A percentile compares a stretch with the other conserved stretches of the same genome.
phyloP scores from a whole-genome alignment of 2,113 vertebrate genomes.

The Brachyhypopomus gauderio region DNA sequence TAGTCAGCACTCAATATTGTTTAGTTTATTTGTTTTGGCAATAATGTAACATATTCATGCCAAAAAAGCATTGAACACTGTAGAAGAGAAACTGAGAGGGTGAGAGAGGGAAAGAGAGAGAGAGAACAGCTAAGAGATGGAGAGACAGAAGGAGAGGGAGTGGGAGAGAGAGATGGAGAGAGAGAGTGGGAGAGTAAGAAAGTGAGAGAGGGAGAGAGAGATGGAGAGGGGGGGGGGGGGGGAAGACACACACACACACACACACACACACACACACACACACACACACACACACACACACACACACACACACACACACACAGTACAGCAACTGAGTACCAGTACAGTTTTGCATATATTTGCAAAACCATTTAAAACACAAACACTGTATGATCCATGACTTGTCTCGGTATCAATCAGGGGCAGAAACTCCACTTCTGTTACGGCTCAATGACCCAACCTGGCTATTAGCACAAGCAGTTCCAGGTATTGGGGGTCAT shows the following conservation, averaged over 20 bases:
- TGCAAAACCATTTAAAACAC: neutral
- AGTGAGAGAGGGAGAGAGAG: too few relatives aligned
- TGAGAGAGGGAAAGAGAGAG: slow-evolving; percentile 54
- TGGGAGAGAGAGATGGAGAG: too few relatives aligned
- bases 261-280: slow-evolving; percentile 4
- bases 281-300: neutral
- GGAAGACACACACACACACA: slow-evolving; percentile 24
- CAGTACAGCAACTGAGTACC: neutral
- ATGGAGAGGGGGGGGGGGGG: too few relatives aligned
- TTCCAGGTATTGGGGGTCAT: slow-evolving; percentile 33
- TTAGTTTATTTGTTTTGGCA: too few relatives aligned
- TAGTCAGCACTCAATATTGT: too few relatives aligned
- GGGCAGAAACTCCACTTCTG: neutral
- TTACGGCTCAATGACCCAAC: slow-evolving; percentile 29
- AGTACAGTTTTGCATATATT: neutral
- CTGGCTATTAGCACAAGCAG: slow-evolving; percentile 30
- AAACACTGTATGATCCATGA: neutral
- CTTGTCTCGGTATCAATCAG: slow-evolving; percentile 4
- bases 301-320: neutral
- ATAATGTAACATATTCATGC: too few relatives aligned
- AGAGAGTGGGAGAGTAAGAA: too few relatives aligned
- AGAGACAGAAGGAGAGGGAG: too few relatives aligned
- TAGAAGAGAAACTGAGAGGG: neutral
- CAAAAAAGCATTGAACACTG: too few relatives aligned
- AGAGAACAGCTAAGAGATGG: neutral